A percentile compares a stretch with the other conserved stretches of the same genome.
phyloP scores from a whole-genome alignment of 2,888 invertebrate species.

The Phortica magna region DNA sequence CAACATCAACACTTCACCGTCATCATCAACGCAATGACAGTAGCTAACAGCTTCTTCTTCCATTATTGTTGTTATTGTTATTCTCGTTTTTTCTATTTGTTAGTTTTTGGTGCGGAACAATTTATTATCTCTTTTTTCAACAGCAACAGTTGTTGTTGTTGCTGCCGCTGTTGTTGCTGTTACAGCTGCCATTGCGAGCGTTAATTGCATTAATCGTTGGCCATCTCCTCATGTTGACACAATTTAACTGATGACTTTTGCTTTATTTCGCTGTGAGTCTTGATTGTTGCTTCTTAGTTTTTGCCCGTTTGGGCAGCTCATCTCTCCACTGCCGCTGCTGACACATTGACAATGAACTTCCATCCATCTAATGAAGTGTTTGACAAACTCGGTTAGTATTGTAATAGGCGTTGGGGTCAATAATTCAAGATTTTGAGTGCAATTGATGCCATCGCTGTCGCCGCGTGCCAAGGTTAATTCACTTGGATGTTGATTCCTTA shows the following conservation, averaged over 20 bases:
- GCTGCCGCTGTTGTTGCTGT: not conserved
- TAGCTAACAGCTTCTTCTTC: not conserved
- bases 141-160: not conserved
- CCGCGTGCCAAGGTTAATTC: conserved; percentile 4
- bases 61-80: no score
- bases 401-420: conserved; percentile 4
- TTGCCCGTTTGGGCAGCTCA: conserved; percentile 41
- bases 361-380: conserved; percentile 27
- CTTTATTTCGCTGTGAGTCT: conserved; percentile 1
- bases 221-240: not conserved
- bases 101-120: not conserved
- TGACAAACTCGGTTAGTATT: not conserved
- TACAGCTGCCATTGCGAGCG: no score
- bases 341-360: conserved; percentile 62
- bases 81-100: not conserved
- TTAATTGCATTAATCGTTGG: no score
- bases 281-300: not conserved
- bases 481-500: not conserved
- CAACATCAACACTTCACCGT: not conserved
- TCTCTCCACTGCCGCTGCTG: conserved; percentile 48
- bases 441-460: not conserved
- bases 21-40: not conserved
- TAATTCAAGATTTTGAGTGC: not conserved
- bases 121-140: not conserved
- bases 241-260: conserved; percentile 22